These are phyloP conservation scores for Cyprinodon diabolis DNA, from an alignment of 2,797 vertebrate species.

Conservation along the genomic window DNA sequence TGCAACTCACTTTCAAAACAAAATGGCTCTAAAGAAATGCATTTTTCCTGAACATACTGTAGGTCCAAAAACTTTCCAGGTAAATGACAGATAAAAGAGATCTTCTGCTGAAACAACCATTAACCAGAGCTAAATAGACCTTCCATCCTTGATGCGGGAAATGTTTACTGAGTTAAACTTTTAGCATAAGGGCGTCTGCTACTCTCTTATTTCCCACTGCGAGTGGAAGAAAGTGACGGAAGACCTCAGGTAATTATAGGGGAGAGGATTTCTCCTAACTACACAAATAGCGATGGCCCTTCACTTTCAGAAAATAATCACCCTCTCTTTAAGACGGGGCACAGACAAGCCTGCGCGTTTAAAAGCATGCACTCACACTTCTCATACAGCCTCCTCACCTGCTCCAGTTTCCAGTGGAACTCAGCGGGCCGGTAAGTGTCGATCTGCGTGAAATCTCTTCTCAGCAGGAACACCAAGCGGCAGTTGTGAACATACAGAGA, in stretches of 20 bases:
- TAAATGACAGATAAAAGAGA: constrained; percentile 51
- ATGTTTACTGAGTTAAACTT: constrained; percentile 10
- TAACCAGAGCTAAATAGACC: constrained; percentile 55
- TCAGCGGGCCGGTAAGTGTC: constrained; percentile 95
- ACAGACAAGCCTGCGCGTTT: constrained; percentile 5
- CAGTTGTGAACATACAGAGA: constrained; percentile 97
- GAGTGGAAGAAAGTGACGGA: constrained; percentile 60
- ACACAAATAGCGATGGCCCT: constrained; percentile 59
- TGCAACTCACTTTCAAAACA: constrained; percentile 24
- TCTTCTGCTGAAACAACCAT: constrained; percentile 50
- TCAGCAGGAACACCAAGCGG: constrained; percentile 92
- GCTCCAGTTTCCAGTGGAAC: constrained; percentile 98
- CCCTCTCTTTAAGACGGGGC: constrained; percentile 33
- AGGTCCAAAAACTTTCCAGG: constrained; percentile 51
- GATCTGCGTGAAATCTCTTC: constrained; percentile 92
- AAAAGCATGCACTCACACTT: constrained; percentile 9
- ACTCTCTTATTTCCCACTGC: constrained; percentile 48
- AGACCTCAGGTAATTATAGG: constrained; percentile 67
- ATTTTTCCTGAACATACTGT: constrained; percentile 44
- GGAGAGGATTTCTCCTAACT: constrained; percentile 56
- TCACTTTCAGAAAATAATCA: constrained; percentile 50
- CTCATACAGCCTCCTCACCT: constrained; percentile 80
- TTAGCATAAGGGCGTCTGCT: constrained; percentile 30
- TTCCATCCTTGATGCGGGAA: constrained; percentile 36
- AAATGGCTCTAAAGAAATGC: constrained; percentile 27